Base-by-base conservation (phyloP, 2,888 invertebrate species). In the Lymantria dispar region DNA sequence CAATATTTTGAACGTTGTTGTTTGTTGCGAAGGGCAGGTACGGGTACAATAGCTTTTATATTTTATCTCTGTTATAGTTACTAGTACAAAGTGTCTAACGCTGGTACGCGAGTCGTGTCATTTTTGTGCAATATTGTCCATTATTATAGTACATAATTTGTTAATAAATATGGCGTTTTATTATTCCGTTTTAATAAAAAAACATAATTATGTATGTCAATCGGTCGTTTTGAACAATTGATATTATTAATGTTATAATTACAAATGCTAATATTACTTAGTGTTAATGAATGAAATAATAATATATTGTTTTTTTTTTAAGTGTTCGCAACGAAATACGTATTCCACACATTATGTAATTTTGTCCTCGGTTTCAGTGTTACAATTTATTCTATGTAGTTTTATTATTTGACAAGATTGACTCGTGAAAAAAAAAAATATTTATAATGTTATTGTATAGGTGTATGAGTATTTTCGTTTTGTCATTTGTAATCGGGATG, bases 371-470 rank as follows among this genome's bases (percentile, higher is more conserved):
- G 7, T 22, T 82, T 38, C n/a, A n/a, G 13, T 81, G 84, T 86
- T 85, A 77, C 74, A 80, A n/a, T 74, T 81, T 80, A 81, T 79
- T 87, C 80, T 83, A 80, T 68, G 83, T 89, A 88, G 80, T 76
- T 81, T 83, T 83, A 82, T 85, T 73, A 80, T 87, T 89, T 87
- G 78, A 78, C 74, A 61, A 78, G 78, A 81, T 85, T 81, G 80
- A 83, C 76, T 84, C 81, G 75, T 80, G 69, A 38, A 41, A 75
- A 73, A 38, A 41, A 75, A 73, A 63, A 76, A 81, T 82, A 83
- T 85, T 85, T 85, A 85, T 84, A 87, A 87, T 87, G 86, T 88
- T 88, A 87, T 78, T 85, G 83, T 86, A 85, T 87, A 87, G 84
- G 74, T 70, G 79, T 86, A 82, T 78, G 78, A 66, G 70, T 79